phyloP scores from a whole-genome alignment of 2,113 vertebrate species.

The Hippotragus niger region DNA sequence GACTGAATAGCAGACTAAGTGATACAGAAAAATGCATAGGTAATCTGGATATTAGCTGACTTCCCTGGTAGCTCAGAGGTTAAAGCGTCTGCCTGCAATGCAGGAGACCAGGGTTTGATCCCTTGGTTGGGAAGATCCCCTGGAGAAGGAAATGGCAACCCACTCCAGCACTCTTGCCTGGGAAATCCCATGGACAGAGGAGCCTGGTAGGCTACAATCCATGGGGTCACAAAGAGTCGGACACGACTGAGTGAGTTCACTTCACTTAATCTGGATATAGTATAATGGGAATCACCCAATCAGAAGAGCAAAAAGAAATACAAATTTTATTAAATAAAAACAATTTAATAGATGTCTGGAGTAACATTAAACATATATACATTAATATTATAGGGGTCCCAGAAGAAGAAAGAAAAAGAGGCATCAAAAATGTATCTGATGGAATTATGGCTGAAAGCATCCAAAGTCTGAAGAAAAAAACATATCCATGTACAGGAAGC shows the following conservation, averaged over 20 bases:
- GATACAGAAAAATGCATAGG: neutral
- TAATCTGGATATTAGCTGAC: neutral
- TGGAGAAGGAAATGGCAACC: too few species aligned
- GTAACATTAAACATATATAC: neutral
- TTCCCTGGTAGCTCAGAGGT: too few species aligned
- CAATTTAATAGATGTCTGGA: neutral
- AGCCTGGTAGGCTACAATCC: too few species aligned
- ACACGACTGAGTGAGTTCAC: too few species aligned
- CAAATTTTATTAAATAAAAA: neutral
- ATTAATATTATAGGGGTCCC: neutral
- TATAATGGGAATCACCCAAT: neutral
- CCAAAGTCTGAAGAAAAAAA: neutral
- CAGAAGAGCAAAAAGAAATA: neutral
- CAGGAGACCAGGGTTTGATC: too few species aligned
- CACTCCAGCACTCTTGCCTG: too few species aligned
- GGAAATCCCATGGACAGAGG: too few species aligned
- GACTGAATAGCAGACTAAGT: neutral
- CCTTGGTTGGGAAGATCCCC: too few species aligned
- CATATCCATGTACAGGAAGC: neutral
- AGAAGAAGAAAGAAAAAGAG: neutral
- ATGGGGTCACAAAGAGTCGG: too few species aligned
- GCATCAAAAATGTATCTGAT: neutral
- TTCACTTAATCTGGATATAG: neutral
- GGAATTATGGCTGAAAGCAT: neutral
- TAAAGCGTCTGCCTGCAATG: too few species aligned